Conservation (phyloP, 2,797 vertebrate species). For the Falco cherrug region DNA sequence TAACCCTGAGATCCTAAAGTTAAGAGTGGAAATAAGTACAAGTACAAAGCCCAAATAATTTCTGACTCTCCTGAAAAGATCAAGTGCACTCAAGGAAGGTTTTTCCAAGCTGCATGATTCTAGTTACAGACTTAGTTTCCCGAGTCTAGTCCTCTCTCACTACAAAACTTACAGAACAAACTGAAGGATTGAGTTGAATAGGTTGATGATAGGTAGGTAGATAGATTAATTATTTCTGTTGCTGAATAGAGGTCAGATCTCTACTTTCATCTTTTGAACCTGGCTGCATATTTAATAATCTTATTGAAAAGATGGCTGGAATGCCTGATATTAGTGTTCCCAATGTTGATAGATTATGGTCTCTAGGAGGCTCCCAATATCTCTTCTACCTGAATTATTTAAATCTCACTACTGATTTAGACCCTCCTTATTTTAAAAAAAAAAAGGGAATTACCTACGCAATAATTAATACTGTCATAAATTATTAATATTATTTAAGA, state of each 20-base stretch:
- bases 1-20: not conserved
- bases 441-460: not conserved
- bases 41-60: not conserved
- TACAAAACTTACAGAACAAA: not conserved
- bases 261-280: not conserved
- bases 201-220: not conserved
- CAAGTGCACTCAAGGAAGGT: not conserved
- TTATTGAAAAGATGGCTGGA: constrained; percentile 1
- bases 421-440: constrained; percentile 38
- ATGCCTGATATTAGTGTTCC: constrained; percentile 6
- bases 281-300: constrained; percentile 20
- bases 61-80: not conserved
- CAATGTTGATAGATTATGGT: not conserved
- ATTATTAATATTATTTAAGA: not conserved
- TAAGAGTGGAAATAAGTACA: not conserved
- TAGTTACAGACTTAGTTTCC: not conserved
- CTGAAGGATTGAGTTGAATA: not conserved
- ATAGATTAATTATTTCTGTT: constrained; percentile 29
- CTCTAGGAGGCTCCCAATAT: not conserved
- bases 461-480: not conserved
- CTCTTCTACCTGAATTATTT: constrained; percentile 2
- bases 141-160: not conserved
- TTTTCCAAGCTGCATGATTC: not conserved
- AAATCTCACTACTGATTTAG: constrained; percentile 19
- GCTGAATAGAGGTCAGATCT: constrained; percentile 1